These are phyloP conservation scores for Steinernema khuongi DNA, from an alignment of 1,140 invertebrate genomes.

Conservation along the genomic window DNA sequence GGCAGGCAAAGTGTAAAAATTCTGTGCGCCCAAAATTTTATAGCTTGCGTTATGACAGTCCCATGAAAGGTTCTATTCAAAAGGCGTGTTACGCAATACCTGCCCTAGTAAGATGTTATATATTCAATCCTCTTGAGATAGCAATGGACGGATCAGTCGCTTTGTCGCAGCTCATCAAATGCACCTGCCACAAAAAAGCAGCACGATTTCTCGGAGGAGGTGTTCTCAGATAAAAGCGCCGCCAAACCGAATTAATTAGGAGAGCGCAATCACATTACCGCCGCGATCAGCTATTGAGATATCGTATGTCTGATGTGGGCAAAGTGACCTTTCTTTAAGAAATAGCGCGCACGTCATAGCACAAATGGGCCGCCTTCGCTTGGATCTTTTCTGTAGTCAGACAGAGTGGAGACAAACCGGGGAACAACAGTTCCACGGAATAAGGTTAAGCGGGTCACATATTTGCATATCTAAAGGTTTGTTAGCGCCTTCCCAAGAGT, in stretches of 20 bases:
- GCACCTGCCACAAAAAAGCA: neutral
- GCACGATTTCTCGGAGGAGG: neutral
- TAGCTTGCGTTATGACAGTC: too few relatives aligned
- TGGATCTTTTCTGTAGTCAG: too few relatives aligned
- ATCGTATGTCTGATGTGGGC: constrained; percentile 2
- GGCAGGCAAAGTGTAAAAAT: too few relatives aligned
- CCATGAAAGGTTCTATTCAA: too few relatives aligned
- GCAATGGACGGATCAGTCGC: neutral
- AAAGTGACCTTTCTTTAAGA: too few relatives aligned
- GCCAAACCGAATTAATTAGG: neutral
- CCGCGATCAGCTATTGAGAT: neutral
- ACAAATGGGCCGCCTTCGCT: too few relatives aligned
- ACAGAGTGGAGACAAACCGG: neutral
- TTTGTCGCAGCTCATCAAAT: neutral
- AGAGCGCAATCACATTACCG: neutral
- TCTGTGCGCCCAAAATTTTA: too few relatives aligned
- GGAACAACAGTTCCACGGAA: neutral
- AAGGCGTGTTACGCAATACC: too few relatives aligned
- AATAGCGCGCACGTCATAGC: too few relatives aligned
- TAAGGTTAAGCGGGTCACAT: neutral
- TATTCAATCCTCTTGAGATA: too few relatives aligned
- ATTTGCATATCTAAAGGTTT: neutral
- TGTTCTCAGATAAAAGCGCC: neutral
- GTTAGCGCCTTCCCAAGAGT: neutral
- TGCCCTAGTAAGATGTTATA: too few relatives aligned